Percentiles rank a stretch among this genome's conserved stretches.
phyloP scores from a whole-genome alignment of 2,797 vertebrate species.

The Amazonetta brasiliensis region DNA sequence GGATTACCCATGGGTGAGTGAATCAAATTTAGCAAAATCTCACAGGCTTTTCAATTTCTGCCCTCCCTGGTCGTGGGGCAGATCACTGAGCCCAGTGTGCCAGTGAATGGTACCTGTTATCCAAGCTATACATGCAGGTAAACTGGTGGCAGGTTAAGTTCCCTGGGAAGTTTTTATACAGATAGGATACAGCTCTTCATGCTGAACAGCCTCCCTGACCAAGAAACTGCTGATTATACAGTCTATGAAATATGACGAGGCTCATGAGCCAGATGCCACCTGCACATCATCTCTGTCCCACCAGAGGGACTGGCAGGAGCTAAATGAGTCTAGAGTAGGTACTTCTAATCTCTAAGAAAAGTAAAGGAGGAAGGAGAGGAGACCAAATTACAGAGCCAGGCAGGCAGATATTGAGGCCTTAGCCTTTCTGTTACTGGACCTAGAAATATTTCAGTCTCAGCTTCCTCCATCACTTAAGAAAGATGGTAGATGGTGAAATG shows the following conservation, averaged over 20 bases:
- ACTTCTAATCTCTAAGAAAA: not conserved
- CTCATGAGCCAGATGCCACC: rapidly evolving
- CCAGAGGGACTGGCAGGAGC: not conserved
- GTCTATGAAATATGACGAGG: not conserved
- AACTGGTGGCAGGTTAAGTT: not conserved
- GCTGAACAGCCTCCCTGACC: not conserved
- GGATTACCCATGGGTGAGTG: not conserved
- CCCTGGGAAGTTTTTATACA: not conserved
- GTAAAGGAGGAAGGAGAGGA: not conserved
- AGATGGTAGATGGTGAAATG: not conserved
- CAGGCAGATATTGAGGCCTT: not conserved
- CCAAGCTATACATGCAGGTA: not conserved
- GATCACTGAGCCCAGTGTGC: too few relatives aligned
- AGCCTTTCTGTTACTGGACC: not conserved
- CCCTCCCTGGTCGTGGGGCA: rapidly evolving
- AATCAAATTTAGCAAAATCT: not conserved
- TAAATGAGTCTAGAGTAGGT: not conserved
- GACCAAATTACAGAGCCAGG: rapidly evolving
- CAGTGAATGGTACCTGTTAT: not conserved
- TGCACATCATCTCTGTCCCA: not conserved
- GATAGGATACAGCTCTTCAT: not conserved
- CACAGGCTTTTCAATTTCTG: not conserved
- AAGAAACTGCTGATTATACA: not conserved
- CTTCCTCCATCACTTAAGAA: not conserved
- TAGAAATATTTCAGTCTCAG: not conserved